Evolutionary conservation across 2,113 vertebrate species (phyloP).

Genomic region (Oncorhynchus masou): DNA sequence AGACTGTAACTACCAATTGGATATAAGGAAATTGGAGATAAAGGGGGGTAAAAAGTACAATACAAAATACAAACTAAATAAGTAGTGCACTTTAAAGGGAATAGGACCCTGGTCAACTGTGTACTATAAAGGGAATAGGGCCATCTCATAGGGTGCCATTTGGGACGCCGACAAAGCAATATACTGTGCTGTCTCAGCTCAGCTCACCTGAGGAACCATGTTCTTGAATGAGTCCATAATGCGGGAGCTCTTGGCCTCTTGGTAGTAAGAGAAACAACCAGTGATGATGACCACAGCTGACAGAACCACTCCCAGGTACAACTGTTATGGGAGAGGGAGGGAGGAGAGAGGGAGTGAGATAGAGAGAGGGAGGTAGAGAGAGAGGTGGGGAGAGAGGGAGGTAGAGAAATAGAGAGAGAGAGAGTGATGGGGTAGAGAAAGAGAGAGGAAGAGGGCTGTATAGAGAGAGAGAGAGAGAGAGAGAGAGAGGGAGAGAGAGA

Average conservation of each 20-base stretch:
- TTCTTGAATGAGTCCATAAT: conserved; percentile 96
- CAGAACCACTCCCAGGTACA: conserved; percentile 86
- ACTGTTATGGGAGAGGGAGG: conserved; percentile 51
- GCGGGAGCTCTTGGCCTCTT: conserved; percentile 89
- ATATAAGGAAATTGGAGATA: too few relatives aligned
- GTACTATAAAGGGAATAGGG: too few relatives aligned
- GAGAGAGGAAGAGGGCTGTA: not conserved
- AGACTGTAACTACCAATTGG: too few relatives aligned
- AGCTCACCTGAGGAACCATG: conserved; percentile 88
- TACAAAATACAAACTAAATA: too few relatives aligned
- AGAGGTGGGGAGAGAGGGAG: not conserved
- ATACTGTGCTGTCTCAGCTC: not conserved
- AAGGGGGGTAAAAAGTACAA: too few relatives aligned
- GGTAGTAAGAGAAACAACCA: conserved; percentile 88
- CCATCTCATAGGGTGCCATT: too few relatives aligned
- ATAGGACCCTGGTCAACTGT: too few relatives aligned
- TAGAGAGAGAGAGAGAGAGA: not conserved
- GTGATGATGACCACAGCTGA: conserved; percentile 86
- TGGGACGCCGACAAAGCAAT: too few relatives aligned
- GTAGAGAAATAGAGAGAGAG: not conserved
- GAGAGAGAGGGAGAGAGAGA: not conserved
- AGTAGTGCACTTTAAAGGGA: too few relatives aligned
- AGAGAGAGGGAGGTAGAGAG: too few relatives aligned
- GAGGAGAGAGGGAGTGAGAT: not conserved
- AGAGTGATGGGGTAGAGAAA: not conserved